These are phyloP conservation scores for Megaceryle torquata DNA, from an alignment of 2,113 vertebrate genomes.

Conservation along the genomic window DNA sequence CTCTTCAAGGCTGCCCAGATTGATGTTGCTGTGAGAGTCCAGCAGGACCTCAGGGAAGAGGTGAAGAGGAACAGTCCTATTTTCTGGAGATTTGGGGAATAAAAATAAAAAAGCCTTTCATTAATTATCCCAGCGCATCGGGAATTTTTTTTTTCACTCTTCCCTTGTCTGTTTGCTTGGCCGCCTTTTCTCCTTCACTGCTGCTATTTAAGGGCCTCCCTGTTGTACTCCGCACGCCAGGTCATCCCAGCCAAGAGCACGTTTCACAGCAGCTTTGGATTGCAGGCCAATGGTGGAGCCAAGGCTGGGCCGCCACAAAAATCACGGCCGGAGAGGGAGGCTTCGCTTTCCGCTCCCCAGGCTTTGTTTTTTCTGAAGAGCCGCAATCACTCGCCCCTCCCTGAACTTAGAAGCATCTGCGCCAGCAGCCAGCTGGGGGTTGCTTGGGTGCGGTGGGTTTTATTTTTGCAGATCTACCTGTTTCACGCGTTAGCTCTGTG, in stretches of 20 bases:
- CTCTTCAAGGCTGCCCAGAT: background rate
- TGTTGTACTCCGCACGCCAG: background rate
- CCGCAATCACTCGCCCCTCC: background rate
- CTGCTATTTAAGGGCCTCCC: constrained; percentile 44
- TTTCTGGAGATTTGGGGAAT: background rate
- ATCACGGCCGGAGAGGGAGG: background rate
- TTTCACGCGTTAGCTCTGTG: background rate
- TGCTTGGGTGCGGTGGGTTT: background rate
- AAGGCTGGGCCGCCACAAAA: background rate
- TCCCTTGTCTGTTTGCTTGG: background rate
- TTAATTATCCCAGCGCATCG: background rate
- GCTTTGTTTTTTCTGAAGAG: background rate
- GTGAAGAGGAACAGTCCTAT: background rate
- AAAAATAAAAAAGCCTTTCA: background rate
- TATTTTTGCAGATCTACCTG: background rate
- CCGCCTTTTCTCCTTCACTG: background rate
- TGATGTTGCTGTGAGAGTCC: background rate
- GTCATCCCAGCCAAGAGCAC: background rate
- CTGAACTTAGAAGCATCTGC: background rate
- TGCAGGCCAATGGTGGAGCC: background rate
- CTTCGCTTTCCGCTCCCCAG: background rate
- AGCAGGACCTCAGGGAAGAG: background rate
- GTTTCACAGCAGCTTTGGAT: constrained; percentile 24
- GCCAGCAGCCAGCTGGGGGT: background rate
- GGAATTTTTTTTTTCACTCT: constrained; percentile 8